Percentiles rank a stretch among this genome's conserved stretches.
phyloP scores from a whole-genome alignment of 2,113 vertebrate genomes.

The Tychaedon coryphoeus region DNA sequence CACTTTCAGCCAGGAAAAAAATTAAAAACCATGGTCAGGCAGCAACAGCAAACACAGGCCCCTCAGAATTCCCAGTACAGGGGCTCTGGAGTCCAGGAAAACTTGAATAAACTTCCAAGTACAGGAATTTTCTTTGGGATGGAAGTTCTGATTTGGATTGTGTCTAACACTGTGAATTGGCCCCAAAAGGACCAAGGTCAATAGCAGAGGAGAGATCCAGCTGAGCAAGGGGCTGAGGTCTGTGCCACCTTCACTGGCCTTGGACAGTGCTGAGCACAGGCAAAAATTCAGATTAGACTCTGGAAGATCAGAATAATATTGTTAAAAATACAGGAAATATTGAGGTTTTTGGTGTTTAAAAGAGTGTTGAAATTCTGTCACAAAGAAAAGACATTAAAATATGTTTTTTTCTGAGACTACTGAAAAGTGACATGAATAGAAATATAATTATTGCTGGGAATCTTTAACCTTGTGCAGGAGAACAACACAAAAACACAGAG shows the following conservation, averaged over 20 bases:
- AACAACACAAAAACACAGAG: background rate
- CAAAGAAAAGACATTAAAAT: background rate
- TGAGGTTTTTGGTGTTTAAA: background rate
- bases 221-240: background rate
- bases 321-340: background rate
- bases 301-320: background rate
- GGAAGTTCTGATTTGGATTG: background rate
- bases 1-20: background rate
- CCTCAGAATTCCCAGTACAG: background rate
- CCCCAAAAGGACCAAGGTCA: background rate
- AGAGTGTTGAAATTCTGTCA: background rate
- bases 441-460: background rate
- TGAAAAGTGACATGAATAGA: background rate
- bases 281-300: background rate
- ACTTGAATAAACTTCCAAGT: background rate
- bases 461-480: background rate
- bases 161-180: rapidly evolving
- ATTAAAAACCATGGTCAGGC: background rate
- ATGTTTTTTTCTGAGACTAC: background rate
- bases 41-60: background rate
- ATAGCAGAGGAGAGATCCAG: background rate
- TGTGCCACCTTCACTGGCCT: rapidly evolving
- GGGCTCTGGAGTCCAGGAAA: background rate
- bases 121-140: background rate
- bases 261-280: background rate